phyloP scores from a whole-genome alignment of 2,797 vertebrate species.

The Emys orbicularis region DNA sequence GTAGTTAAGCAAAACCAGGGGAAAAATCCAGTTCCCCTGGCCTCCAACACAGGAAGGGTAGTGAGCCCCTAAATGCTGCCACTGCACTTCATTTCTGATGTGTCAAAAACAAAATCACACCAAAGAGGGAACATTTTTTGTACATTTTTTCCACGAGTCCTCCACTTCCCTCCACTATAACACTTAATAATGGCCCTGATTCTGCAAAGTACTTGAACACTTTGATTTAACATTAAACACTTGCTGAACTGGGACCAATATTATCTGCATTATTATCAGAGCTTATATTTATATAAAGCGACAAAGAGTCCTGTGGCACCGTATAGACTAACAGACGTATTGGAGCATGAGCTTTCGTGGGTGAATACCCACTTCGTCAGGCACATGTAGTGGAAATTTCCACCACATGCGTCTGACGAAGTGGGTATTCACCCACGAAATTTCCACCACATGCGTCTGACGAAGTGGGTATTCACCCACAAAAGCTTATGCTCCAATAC shows the following conservation, averaged over 20 bases:
- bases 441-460: too few species aligned
- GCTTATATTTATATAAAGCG: neutral
- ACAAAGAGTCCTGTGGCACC: too few species aligned
- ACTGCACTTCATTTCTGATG: neutral
- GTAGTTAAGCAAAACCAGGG: neutral
- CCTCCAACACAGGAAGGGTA: constrained; percentile 14
- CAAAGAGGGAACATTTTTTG: neutral
- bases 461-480: too few species aligned
- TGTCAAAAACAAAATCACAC: neutral
- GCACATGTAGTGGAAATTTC: too few species aligned
- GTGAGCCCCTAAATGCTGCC: neutral
- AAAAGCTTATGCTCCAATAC: too few species aligned
- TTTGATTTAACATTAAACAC: neutral
- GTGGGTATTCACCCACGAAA: too few species aligned
- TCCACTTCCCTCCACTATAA: neutral
- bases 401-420: too few species aligned
- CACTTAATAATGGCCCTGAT: neutral
- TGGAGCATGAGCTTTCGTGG: too few species aligned
- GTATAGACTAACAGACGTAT: too few species aligned
- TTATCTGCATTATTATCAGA: neutral
- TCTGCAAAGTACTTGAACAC: neutral
- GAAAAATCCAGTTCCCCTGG: constrained; percentile 37
- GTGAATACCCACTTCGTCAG: too few species aligned
- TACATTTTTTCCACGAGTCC: neutral
- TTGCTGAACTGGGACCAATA: constrained; percentile 23